Base-by-base conservation (phyloP, 2,113 vertebrate genomes). In the Kobus ellipsiprymnus region DNA sequence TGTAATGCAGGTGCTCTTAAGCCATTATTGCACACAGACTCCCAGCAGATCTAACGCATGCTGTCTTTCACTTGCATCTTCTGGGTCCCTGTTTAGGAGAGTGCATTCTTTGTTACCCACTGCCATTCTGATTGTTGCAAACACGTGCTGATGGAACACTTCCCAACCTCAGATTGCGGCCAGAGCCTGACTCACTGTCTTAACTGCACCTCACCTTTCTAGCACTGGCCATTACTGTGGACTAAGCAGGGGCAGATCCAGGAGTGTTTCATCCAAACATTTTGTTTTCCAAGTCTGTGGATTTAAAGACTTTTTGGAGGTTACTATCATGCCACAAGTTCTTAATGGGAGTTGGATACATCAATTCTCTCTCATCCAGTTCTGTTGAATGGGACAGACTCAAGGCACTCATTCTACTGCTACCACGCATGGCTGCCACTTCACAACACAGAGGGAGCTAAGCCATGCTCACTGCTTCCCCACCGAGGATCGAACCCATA, bases 401-500 rank as follows among this genome's bases (percentile, higher is more conserved):
- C 16, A 33, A 81, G 59, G 23, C 44, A 33, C 23, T 12, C 7
- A 2, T 36, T 60, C 44, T 55, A 2, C 60, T 60, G 55, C 57
- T 25, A 16, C 36, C 27, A 14, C 1, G 5, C 4, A 11, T 14
- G 44, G 48, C 44, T 44, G 13, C 92, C 15, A 25, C 3, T 44
- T 67, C 23, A 23, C 7, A 11, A 44, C 33, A 59, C 5, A 67
- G 54, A 27, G 2, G 3, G n/a, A 90, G 23, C 52, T 87, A n/a
- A 78, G 40, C 16, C 83, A n/a, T 2, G 0, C 60, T 60, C 54
- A 15, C 33, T 12, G 27, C 21, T 48, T 13, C 36, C 71, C 36
- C 5, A 74, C 71, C 1, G 0, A 36, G 36, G 11, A 74, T 40
- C 0, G 6, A 40, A 44, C 21, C 11, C 36, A 13, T 13, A 14